Evolutionary conservation across 2,797 vertebrate species (phyloP).

Genomic region (Sebastes itinus): DNA sequence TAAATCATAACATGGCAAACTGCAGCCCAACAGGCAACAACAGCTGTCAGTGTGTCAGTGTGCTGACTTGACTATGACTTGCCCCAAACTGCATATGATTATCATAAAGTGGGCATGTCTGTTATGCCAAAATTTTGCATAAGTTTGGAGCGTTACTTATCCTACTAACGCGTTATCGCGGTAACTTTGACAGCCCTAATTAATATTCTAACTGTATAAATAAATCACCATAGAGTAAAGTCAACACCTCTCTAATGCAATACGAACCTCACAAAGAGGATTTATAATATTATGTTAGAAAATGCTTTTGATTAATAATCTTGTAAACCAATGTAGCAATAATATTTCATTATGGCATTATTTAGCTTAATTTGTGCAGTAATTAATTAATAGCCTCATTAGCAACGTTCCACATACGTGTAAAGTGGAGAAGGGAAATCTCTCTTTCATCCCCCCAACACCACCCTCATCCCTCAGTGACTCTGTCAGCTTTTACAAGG

Average conservation of each 20-base stretch:
- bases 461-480: not conserved
- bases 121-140: no score
- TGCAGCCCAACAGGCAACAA: no score
- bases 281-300: not conserved
- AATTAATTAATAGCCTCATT: conserved; percentile 26
- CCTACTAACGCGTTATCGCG: no score
- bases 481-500: conserved; percentile 9
- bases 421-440: not conserved
- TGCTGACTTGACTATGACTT: no score
- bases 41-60: no score
- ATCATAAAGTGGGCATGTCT: no score
- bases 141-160: no score
- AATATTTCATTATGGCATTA: not conserved
- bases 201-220: no score
- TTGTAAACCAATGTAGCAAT: not conserved
- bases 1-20: no score
- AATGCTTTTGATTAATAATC: not conserved
- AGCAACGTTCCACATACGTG: conserved; percentile 1
- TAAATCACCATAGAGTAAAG: fast-evolving
- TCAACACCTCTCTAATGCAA: not conserved
- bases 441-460: not conserved
- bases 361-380: not conserved
- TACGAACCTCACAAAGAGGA: not conserved
- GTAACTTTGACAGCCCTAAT: no score
- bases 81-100: no score